Evolutionary conservation across 2,797 vertebrate species (phyloP).

Genomic region (Champsocephalus gunnari): DNA sequence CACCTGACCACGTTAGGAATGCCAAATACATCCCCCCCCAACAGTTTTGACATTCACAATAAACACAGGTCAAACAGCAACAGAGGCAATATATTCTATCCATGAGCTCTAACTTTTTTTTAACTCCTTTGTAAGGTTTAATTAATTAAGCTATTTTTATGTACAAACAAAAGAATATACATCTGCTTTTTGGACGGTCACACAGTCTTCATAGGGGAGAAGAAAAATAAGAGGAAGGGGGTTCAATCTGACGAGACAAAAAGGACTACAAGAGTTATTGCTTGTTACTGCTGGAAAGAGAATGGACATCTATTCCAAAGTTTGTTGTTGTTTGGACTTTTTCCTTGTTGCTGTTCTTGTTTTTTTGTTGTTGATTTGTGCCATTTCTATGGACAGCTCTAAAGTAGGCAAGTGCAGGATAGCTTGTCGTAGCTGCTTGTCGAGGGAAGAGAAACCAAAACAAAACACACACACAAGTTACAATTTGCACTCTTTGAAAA

Average conservation of each 20-base stretch:
- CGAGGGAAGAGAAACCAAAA: constrained; percentile 49
- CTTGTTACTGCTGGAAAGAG: constrained; percentile 84
- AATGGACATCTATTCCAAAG: constrained; percentile 71
- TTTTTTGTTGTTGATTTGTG: constrained; percentile 57
- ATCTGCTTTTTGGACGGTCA: constrained; percentile 76
- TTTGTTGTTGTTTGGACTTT: constrained; percentile 50
- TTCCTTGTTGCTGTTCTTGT: constrained; percentile 53
- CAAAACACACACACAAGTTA: constrained; percentile 49
- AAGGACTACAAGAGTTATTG: constrained; percentile 82
- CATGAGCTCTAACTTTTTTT: constrained; percentile 71
- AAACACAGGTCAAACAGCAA: constrained; percentile 85
- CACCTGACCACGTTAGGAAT: constrained; percentile 76
- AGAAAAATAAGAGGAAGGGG: background rate
- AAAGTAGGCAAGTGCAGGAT: constrained; percentile 79
- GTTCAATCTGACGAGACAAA: constrained; percentile 61
- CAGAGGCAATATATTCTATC: constrained; percentile 80
- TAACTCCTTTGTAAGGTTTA: constrained; percentile 66
- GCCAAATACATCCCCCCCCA: constrained; percentile 63
- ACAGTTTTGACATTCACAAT: constrained; percentile 84
- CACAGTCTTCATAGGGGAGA: constrained; percentile 53
- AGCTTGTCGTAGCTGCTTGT: constrained; percentile 82
- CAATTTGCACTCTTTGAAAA: constrained; percentile 66
- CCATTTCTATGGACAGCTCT: constrained; percentile 75
- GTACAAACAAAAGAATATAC: constrained; percentile 77
- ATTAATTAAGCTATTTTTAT: constrained; percentile 84